Evolutionary conservation across 2,797 vertebrate genomes (phyloP), one percentile per base, ranked within the genome.

Genomic region (Hippoglossus hippoglossus): DNA sequence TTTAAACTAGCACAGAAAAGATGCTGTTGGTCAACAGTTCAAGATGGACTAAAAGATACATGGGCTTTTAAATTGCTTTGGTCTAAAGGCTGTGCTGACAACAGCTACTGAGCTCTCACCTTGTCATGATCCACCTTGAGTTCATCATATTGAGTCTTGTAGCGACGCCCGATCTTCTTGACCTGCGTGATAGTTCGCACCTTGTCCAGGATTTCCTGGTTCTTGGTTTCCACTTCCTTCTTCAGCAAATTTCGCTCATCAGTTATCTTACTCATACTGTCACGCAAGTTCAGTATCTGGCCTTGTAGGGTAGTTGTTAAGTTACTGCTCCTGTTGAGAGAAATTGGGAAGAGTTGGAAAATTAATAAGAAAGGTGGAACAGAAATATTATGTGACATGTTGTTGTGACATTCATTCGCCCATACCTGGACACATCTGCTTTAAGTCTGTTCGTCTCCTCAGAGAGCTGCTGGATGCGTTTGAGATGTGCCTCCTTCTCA

Each of bases 71-170:
- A 3, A 52, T 31, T 31, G 1, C 5, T 63, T 8, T 49, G 7
- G 16, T 51, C 24, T 44, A 0, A 46, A 60, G 13, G 5, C 6
- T n/a, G 25, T n/a, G n/a, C 2, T 26, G 12, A 6, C 10, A 58
- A 24, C 24, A 44, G 36, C 22, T 56, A 50, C 44, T 5, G 49
- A 65, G 18, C 21, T 16, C 52, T 72, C 81, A 97, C 98, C 96
- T 96, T 97, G 80, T 99, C 97, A 25, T 99, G 94, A 12, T 96
- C 93, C 44, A 94, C 92, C 85, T 98, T 99, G 11, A 99, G 95
- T 70, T 99, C 98, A 77, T 99, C 98, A 65, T 97, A 99, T 0
- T 99, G 98, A 44, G 95, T 97, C 88, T 99, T 99, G 84, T 99
- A 99, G 55, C 97, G 94, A 1, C 98, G 96, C 12, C 97, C 98